Evolutionary conservation across 1,140 invertebrate genomes (phyloP).

Genomic region (Cephus cinctus): DNA sequence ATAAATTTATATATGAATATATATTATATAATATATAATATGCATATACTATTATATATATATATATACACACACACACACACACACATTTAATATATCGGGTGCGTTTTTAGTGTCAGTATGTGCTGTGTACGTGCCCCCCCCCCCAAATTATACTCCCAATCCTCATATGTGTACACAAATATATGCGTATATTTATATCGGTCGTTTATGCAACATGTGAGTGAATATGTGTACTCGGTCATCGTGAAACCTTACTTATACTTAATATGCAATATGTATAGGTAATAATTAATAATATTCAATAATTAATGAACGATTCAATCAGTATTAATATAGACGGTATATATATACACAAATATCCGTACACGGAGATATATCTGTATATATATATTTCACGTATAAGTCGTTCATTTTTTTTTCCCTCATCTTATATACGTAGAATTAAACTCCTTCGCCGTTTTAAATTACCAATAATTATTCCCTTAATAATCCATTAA

Average conservation of each 20-base stretch:
- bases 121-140: too few species aligned
- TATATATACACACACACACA: not conserved
- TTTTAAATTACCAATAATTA: slow-evolving; percentile 11
- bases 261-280: slow-evolving; percentile 7
- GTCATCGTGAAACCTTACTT: not conserved
- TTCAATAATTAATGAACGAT: slow-evolving; percentile 5
- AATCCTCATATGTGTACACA: too few species aligned
- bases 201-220: not conserved
- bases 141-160: too few species aligned
- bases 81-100: too few species aligned
- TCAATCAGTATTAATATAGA: slow-evolving; percentile 10
- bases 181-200: not conserved
- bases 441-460: too few species aligned
- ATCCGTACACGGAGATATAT: slow-evolving; percentile 7
- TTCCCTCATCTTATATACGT: slow-evolving; percentile 13
- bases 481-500: slow-evolving; percentile 14
- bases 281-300: slow-evolving; percentile 3
- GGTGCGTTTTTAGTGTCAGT: too few species aligned
- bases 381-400: slow-evolving; percentile 16
- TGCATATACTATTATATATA: not conserved
- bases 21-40: not conserved
- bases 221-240: not conserved
- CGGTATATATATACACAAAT: slow-evolving; percentile 21
- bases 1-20: not conserved
- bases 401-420: slow-evolving; percentile 9